Conservation (phyloP, 2,888 invertebrate genomes). For the Orthonychiurus folsomi region DNA sequence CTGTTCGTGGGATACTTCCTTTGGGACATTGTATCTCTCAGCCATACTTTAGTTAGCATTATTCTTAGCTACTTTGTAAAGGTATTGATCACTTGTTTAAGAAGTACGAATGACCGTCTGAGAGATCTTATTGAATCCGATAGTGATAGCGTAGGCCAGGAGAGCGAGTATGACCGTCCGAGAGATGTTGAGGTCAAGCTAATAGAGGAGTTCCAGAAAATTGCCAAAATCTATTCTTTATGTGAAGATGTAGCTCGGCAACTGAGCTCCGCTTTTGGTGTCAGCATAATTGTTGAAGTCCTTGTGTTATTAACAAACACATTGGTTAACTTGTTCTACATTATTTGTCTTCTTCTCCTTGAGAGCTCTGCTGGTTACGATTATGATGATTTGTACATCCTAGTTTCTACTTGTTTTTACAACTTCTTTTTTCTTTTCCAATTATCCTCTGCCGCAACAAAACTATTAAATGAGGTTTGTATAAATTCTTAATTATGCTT, state of each 20-base stretch:
- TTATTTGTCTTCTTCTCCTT: not conserved
- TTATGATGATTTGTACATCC: not conserved
- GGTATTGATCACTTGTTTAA: not conserved
- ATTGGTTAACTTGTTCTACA: not conserved
- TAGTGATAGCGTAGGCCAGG: not conserved
- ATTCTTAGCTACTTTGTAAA: not conserved
- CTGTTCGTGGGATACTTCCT: not conserved
- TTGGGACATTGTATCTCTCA: not conserved
- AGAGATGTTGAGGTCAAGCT: too few species aligned
- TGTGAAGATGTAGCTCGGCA: not conserved
- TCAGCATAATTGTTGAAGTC: constrained; percentile 2
- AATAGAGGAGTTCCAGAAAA: not conserved
- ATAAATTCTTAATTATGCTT: not conserved
- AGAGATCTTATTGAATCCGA: not conserved
- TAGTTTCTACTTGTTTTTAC: not conserved
- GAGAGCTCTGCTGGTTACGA: not conserved
- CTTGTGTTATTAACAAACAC: constrained; percentile 1
- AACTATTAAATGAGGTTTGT: not conserved
- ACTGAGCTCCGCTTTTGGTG: not conserved
- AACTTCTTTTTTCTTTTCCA: not conserved
- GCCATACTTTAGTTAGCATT: not conserved
- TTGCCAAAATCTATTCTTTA: not conserved
- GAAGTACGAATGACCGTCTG: not conserved
- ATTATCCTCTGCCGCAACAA: not conserved
- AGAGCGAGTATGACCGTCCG: too few species aligned